phyloP scores from a whole-genome alignment of 2,113 vertebrate genomes.

The Aepyceros melampus region DNA sequence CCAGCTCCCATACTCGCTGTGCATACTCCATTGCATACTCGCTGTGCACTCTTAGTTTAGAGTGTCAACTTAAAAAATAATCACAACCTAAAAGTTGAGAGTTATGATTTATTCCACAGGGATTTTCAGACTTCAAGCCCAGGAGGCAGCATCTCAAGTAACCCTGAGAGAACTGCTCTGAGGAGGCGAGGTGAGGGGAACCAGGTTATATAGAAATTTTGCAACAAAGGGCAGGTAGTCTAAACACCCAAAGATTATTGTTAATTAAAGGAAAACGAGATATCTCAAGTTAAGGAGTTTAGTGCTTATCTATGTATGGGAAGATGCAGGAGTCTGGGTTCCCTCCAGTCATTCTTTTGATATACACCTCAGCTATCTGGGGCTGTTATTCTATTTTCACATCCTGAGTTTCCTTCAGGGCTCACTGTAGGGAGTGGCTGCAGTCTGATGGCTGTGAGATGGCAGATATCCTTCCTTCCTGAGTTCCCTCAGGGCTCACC shows the following conservation, averaged over 20 bases:
- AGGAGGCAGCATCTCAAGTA: not conserved
- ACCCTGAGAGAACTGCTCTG: not conserved
- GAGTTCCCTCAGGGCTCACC: not conserved
- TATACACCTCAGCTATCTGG: not conserved
- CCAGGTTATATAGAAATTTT: not conserved
- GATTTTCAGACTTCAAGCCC: not conserved
- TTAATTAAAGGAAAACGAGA: not conserved
- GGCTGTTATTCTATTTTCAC: not conserved
- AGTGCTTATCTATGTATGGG: not conserved
- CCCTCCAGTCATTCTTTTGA: not conserved
- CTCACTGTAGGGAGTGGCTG: not conserved
- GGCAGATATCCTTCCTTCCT: not conserved
- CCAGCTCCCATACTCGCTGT: not conserved
- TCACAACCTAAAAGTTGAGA: not conserved
- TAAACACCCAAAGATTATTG: not conserved
- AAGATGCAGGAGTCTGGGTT: not conserved
- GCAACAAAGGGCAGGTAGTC: not conserved
- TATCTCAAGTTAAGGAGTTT: not conserved
- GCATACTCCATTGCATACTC: not conserved
- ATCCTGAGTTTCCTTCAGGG: not conserved
- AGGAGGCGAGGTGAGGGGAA: not conserved
- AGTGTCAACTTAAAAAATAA: not conserved
- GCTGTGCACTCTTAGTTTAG: not conserved
- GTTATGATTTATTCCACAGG: not conserved
- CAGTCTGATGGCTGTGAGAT: not conserved